A percentile compares a stretch with the other conserved stretches of the same genome.
Evolutionary conservation across 1,140 invertebrate genomes (phyloP).

Genomic region (Hirudo medicinalis): DNA sequence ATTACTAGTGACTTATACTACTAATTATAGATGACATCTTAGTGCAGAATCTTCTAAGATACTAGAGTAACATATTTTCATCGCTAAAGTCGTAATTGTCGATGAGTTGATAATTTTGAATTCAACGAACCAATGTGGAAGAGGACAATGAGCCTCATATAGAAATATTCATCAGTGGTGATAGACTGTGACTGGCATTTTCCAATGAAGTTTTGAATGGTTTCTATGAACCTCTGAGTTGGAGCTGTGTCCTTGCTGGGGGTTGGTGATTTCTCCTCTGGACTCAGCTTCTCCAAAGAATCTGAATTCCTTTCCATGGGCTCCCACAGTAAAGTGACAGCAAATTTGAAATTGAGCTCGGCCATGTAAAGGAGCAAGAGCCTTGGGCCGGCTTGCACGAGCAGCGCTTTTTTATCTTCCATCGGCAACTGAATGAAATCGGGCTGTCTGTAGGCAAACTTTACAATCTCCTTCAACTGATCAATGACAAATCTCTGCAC

Average conservation of each 20-base stretch:
- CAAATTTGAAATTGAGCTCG: slow-evolving; percentile 39
- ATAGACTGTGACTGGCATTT: slow-evolving; percentile 36
- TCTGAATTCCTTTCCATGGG: slow-evolving; percentile 12
- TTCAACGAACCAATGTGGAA: slow-evolving; percentile 35
- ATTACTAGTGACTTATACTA: neutral
- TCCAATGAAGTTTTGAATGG: slow-evolving; percentile 34
- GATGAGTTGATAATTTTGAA: neutral
- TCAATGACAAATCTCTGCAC: slow-evolving; percentile 37
- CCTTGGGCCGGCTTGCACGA: slow-evolving; percentile 35
- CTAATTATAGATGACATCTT: neutral
- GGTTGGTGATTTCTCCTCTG: neutral
- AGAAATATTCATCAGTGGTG: slow-evolving; percentile 35
- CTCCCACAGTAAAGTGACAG: slow-evolving; percentile 31
- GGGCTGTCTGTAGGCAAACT: slow-evolving; percentile 35
- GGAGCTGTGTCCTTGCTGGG: slow-evolving; percentile 24
- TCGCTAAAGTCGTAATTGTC: neutral
- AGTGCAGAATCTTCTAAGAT: neutral
- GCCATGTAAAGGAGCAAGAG: slow-evolving; percentile 37
- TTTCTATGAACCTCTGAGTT: slow-evolving; percentile 37
- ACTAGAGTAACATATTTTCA: neutral
- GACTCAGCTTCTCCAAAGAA: neutral
- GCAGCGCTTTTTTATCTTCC: slow-evolving; percentile 35
- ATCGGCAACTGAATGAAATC: slow-evolving; percentile 33
- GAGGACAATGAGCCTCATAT: slow-evolving; percentile 35
- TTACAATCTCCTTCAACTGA: slow-evolving; percentile 37